phyloP scores from a whole-genome alignment of 2,113 vertebrate species.

The Rhodinocichla rosea region DNA sequence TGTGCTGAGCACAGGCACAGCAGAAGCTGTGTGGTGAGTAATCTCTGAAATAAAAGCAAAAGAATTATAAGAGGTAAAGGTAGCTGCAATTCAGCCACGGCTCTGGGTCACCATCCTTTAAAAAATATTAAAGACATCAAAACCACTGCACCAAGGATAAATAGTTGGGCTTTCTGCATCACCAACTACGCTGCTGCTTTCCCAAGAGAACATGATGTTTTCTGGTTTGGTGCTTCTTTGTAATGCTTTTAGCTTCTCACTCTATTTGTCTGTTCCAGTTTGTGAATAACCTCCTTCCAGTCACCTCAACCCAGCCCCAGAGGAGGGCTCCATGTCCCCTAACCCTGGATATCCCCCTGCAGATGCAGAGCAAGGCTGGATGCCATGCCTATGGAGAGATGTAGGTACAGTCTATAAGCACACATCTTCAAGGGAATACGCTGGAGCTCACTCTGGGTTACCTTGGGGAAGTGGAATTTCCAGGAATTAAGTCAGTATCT shows the following conservation, averaged over 20 bases:
- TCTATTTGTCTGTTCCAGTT: not conserved
- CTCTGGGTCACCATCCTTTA: not conserved
- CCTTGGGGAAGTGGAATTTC: not conserved
- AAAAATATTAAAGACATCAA: not conserved
- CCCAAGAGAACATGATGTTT: not conserved
- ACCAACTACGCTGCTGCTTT: not conserved
- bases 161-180: not conserved
- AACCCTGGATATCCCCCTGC: not conserved
- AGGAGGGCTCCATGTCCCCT: accelerated
- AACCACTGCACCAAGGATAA: not conserved
- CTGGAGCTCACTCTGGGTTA: not conserved
- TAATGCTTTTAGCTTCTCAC: not conserved
- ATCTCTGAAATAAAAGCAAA: not conserved
- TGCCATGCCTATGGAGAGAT: accelerated
- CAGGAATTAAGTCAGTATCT: not conserved
- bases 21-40: not conserved
- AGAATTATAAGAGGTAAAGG: not conserved
- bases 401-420: not conserved
- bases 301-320: not conserved
- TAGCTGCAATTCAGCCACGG: not conserved
- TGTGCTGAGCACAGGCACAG: not conserved
- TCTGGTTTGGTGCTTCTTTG: not conserved
- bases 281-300: not conserved
- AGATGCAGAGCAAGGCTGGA: not conserved
- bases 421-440: not conserved